Percentiles rank a stretch among this genome's conserved stretches.
Evolutionary conservation across 2,113 vertebrate species (phyloP).

Genomic region (Tonatia bakeri): DNA sequence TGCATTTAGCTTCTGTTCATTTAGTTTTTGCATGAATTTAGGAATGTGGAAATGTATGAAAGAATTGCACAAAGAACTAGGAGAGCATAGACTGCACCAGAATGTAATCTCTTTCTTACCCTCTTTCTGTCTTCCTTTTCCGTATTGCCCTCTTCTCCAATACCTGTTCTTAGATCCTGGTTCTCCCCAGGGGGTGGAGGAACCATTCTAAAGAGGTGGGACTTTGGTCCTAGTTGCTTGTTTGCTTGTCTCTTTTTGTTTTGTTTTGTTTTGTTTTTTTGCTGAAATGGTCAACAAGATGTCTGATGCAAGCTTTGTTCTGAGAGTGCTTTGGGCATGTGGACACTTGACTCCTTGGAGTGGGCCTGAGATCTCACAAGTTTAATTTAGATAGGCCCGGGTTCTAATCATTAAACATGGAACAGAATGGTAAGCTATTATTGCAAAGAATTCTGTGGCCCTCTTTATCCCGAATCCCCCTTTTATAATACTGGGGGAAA

Average conservation of each 20-base stretch:
- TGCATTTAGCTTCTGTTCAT: slow-evolving; percentile 45
- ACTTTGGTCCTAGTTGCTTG: slow-evolving; percentile 49
- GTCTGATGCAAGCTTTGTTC: slow-evolving; percentile 55
- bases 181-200: slow-evolving; percentile 41
- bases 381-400: slow-evolving; percentile 40
- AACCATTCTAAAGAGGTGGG: slow-evolving; percentile 46
- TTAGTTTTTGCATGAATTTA: slow-evolving; percentile 57
- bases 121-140: not conserved
- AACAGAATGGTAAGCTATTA: slow-evolving; percentile 64
- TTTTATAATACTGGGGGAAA: slow-evolving; percentile 56
- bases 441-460: slow-evolving; percentile 71
- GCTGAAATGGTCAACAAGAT: slow-evolving; percentile 43
- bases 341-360: slow-evolving; percentile 55
- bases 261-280: not conserved
- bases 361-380: not conserved
- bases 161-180: slow-evolving; percentile 58
- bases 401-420: slow-evolving; percentile 46
- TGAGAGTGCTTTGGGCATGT: slow-evolving; percentile 56
- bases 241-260: slow-evolving; percentile 44
- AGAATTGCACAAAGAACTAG: slow-evolving; percentile 21
- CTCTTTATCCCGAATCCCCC: slow-evolving; percentile 24
- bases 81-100: slow-evolving; percentile 4
- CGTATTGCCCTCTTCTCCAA: slow-evolving; percentile 24
- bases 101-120: slow-evolving; percentile 34
- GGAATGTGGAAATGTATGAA: slow-evolving; percentile 36